Conservation (phyloP, 2,113 vertebrate species). For the Coptodon bakossiorum region DNA sequence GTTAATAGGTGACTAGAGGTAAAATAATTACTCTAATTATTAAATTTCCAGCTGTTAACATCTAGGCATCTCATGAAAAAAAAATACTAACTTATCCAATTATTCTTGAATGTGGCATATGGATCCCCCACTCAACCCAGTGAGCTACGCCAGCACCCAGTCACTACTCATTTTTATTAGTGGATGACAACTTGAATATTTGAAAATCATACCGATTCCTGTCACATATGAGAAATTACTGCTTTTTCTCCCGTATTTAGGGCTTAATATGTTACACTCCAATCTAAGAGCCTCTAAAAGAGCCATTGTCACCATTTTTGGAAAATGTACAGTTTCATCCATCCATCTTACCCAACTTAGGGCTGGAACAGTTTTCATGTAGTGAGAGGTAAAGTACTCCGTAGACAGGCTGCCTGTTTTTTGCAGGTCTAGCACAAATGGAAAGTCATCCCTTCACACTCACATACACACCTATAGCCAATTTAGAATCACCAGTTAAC, state of each 20-base stretch:
- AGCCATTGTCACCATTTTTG: background rate
- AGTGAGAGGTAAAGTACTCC: background rate
- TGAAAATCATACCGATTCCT: background rate
- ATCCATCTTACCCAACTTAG: background rate
- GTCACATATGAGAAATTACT: background rate
- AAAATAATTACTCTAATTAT: background rate
- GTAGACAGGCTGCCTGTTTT: background rate
- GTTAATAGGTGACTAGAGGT: background rate
- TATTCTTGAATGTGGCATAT: background rate
- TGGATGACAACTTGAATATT: background rate
- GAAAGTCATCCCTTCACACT: background rate
- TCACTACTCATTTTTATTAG: background rate
- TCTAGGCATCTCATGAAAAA: background rate
- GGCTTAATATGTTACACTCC: background rate
- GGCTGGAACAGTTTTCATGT: background rate
- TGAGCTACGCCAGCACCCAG: background rate
- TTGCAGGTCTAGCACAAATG: background rate
- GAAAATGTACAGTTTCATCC: background rate
- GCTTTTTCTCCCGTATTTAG: background rate
- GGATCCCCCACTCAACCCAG: background rate
- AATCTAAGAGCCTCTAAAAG: background rate
- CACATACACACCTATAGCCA: background rate
- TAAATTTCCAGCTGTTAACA: background rate
- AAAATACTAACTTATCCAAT: background rate
- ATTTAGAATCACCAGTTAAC: background rate